phyloP scores from a whole-genome alignment of 2,888 invertebrate species.

The Noctua janthe region DNA sequence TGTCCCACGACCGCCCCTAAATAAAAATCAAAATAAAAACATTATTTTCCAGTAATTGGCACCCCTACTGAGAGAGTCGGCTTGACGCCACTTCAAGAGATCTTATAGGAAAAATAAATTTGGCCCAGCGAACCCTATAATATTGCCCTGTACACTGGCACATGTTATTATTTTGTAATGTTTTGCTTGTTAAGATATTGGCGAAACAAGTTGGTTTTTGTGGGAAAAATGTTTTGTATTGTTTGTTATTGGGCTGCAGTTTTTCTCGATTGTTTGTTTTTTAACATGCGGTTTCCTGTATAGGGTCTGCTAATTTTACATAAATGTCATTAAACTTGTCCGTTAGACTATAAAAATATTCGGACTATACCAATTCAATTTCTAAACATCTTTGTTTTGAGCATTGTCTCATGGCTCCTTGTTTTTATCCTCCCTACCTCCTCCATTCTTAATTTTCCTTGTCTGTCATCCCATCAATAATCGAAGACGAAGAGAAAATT shows the following conservation, averaged over 20 bases:
- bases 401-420: neutral
- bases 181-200: slow-evolving; percentile 78
- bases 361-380: neutral
- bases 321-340: neutral
- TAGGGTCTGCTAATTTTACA: neutral
- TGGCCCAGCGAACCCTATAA: slow-evolving; percentile 74
- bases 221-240: slow-evolving; percentile 55
- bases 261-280: slow-evolving; percentile 27
- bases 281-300: no score
- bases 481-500: neutral
- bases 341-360: neutral
- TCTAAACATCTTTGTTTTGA: neutral
- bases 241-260: slow-evolving; percentile 31
- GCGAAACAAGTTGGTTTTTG: slow-evolving; percentile 71
- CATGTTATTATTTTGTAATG: slow-evolving; percentile 85
- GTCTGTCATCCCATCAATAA: slow-evolving; percentile 1
- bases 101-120: slow-evolving; percentile 88
- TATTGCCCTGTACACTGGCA: slow-evolving; percentile 77
- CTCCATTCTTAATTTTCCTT: neutral
- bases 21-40: slow-evolving; percentile 88
- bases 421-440: neutral
- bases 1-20: slow-evolving; percentile 90
- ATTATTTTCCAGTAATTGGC: slow-evolving; percentile 89
- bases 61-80: slow-evolving; percentile 85
- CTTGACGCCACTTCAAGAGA: slow-evolving; percentile 87